Conservation (phyloP, 2,113 vertebrate genomes). For the Puma concolor region DNA sequence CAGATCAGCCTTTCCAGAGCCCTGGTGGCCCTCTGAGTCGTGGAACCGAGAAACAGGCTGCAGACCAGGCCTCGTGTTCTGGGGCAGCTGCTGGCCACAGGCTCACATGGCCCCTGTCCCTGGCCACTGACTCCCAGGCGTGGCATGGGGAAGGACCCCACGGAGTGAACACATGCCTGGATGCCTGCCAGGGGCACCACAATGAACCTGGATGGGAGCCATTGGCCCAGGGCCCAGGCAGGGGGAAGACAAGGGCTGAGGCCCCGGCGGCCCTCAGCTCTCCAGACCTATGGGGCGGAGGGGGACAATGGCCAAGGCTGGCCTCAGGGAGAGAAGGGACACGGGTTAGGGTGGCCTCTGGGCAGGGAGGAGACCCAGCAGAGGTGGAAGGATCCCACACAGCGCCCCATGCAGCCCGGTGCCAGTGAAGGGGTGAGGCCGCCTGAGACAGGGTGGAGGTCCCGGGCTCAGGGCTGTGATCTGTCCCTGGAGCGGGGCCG, state of each 20-base stretch:
- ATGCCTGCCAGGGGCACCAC: not conserved
- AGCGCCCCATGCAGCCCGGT: rapidly evolving
- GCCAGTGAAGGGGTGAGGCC: not conserved
- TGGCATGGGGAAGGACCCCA: not conserved
- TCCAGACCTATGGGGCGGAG: not conserved
- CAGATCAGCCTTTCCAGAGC: not conserved
- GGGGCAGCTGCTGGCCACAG: not conserved
- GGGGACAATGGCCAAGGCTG: not conserved
- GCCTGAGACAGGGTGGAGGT: not conserved
- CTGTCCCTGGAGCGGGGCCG: not conserved
- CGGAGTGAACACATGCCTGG: rapidly evolving
- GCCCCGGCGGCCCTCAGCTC: too few relatives aligned
- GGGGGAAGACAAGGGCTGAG: not conserved
- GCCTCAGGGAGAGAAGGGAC: too few relatives aligned
- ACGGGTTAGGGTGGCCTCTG: too few relatives aligned
- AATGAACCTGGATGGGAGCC: too few relatives aligned
- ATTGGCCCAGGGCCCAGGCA: not conserved
- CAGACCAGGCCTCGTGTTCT: not conserved
- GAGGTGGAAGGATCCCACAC: not conserved
- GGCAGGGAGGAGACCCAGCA: not conserved
- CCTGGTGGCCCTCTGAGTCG: not conserved
- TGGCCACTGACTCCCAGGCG: not conserved
- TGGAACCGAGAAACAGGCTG: not conserved
- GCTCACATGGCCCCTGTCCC: too few relatives aligned
- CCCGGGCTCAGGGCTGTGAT: not conserved